Evolutionary conservation across 2,888 invertebrate genomes (phyloP).

Genomic region (Troglohyphantes excavatus): DNA sequence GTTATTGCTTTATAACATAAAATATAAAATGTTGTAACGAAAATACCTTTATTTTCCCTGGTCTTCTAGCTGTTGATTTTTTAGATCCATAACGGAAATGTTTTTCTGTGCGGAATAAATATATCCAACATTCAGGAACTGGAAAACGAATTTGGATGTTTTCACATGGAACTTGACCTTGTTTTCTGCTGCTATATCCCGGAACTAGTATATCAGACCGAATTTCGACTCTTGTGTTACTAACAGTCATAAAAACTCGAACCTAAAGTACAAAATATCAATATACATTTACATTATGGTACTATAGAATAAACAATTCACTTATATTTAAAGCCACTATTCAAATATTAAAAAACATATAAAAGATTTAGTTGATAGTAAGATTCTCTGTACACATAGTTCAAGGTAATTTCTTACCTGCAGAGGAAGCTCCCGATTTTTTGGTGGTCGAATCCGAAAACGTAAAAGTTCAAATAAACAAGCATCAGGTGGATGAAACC

Average conservation of each 20-base stretch:
- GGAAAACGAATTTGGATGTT: constrained; percentile 98
- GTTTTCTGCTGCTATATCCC: constrained; percentile 96
- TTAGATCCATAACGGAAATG: constrained; percentile 99
- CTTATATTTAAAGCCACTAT: too few species aligned
- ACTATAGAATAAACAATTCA: too few species aligned
- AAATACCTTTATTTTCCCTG: constrained; percentile 84
- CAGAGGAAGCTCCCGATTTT: constrained; percentile 97
- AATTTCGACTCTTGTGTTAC: constrained; percentile 90
- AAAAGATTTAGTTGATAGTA: too few species aligned
- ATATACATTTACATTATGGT: too few species aligned
- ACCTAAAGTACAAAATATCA: constrained; percentile 76
- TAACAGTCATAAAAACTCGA: constrained; percentile 81
- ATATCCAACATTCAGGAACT: constrained; percentile 99
- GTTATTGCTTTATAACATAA: too few species aligned
- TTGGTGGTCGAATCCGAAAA: constrained; percentile 96
- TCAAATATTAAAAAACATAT: too few species aligned
- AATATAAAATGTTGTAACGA: too few species aligned
- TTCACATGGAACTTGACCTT: constrained; percentile 96
- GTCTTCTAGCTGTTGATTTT: constrained; percentile 89
- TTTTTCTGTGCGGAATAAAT: constrained; percentile 98
- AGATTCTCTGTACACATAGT: too few species aligned
- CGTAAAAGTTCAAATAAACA: constrained; percentile 98
- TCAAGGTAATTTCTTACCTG: constrained; percentile 86
- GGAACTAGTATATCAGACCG: constrained; percentile 97
- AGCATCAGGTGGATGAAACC: constrained; percentile 97